phyloP scores from a whole-genome alignment of 2,797 vertebrate species.

The Pipistrellus kuhlii region DNA sequence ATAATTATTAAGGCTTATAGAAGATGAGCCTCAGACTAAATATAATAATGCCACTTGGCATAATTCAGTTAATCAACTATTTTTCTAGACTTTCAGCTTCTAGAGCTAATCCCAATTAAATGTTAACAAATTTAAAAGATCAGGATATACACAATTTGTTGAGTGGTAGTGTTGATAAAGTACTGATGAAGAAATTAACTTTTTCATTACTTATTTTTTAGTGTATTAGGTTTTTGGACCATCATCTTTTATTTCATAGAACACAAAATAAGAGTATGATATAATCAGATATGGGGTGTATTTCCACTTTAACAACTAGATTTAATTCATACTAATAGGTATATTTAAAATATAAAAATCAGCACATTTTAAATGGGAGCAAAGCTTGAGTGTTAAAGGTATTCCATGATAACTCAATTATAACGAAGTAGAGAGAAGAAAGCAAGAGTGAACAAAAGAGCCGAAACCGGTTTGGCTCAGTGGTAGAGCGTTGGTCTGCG shows the following conservation, averaged over 20 bases:
- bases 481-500: too few species aligned
- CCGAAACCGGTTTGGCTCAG: too few species aligned
- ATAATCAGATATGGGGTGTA: background rate
- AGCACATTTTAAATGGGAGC: background rate
- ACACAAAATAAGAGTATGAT: constrained; percentile 27
- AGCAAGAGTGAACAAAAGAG: too few species aligned
- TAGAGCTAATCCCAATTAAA: background rate
- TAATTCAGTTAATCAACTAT: constrained; percentile 6
- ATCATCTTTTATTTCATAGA: background rate
- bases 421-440: background rate
- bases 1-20: background rate
- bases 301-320: constrained; percentile 10
- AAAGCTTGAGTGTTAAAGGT: background rate
- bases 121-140: constrained; percentile 1
- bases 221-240: background rate
- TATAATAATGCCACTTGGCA: background rate
- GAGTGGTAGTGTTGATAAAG: background rate
- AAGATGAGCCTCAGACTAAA: background rate
- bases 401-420: background rate
- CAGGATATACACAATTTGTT: background rate
- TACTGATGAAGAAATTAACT: constrained; percentile 32
- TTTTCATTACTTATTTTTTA: constrained; percentile 49
- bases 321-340: constrained; percentile 41
- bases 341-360: constrained; percentile 36
- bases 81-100: constrained; percentile 37